Evolutionary conservation across 1,140 invertebrate genomes (phyloP).

Genomic region (Apis cerana): DNA sequence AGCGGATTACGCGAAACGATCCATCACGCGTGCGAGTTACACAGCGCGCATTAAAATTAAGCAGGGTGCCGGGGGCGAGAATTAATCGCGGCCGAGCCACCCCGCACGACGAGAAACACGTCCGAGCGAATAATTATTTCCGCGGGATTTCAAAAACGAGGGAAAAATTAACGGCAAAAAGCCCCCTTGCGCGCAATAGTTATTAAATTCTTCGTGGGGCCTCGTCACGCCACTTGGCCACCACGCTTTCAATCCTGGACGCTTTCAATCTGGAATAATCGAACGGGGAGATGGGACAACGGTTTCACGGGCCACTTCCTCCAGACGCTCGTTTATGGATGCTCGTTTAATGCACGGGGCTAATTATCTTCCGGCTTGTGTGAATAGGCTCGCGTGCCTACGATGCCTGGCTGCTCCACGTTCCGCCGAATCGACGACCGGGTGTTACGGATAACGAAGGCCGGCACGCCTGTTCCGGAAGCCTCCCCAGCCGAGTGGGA

Average conservation of each 20-base stretch:
- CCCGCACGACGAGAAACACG: slow-evolving; percentile 10
- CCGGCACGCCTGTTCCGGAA: background rate
- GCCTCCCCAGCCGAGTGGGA: background rate
- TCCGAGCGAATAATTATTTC: slow-evolving; percentile 49
- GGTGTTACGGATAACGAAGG: slow-evolving; percentile 11
- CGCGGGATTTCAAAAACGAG: slow-evolving; percentile 26
- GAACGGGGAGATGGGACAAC: background rate
- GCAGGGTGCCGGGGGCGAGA: background rate
- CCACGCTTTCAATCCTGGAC: too few species aligned
- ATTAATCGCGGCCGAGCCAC: slow-evolving; percentile 19
- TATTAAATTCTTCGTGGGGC: slow-evolving; percentile 47
- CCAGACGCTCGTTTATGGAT: slow-evolving; percentile 10
- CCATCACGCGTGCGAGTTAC: background rate
- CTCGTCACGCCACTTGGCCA: slow-evolving; percentile 17
- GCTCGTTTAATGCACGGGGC: slow-evolving; percentile 39
- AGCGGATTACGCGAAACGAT: background rate
- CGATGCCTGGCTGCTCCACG: background rate
- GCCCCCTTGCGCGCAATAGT: background rate
- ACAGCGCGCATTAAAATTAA: slow-evolving; percentile 32
- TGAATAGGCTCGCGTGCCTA: too few species aligned
- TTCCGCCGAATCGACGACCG: slow-evolving; percentile 8
- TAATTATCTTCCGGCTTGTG: slow-evolving; percentile 48
- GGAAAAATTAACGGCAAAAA: slow-evolving; percentile 53
- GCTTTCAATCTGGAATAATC: too few species aligned
- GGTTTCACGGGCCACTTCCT: slow-evolving; percentile 41